These are phyloP conservation scores for Trinectes maculatus DNA, from an alignment of 2,113 vertebrate species.

Conservation along the genomic window DNA sequence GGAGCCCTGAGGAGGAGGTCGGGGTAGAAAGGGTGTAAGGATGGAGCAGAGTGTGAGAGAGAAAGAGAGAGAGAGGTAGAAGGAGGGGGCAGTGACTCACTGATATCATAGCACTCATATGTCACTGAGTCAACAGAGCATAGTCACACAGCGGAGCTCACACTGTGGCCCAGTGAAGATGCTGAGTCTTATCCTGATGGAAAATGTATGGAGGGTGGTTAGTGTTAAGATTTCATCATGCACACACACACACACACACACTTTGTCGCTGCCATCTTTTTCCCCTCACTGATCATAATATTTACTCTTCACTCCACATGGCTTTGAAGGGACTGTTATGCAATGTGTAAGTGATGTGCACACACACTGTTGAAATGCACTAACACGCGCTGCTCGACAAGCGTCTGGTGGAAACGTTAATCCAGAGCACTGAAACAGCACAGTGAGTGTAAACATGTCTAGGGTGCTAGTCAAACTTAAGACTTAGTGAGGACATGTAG, in stretches of 20 bases:
- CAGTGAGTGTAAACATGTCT: slow-evolving; percentile 33
- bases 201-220: slow-evolving; percentile 26
- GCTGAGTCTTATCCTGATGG: neutral
- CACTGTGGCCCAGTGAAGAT: slow-evolving; percentile 17
- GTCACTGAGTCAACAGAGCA: slow-evolving; percentile 58
- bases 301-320: slow-evolving; percentile 31
- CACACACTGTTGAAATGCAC: slow-evolving; percentile 18
- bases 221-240: neutral
- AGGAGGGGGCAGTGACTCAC: slow-evolving; percentile 50
- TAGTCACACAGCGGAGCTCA: slow-evolving; percentile 24
- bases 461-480: slow-evolving; percentile 8
- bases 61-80: neutral
- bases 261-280: neutral
- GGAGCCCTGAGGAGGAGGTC: slow-evolving; percentile 30
- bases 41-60: neutral
- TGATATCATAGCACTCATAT: slow-evolving; percentile 59
- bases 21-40: slow-evolving; percentile 24
- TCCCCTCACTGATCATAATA: slow-evolving; percentile 33
- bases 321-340: slow-evolving; percentile 15
- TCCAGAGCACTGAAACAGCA: slow-evolving; percentile 10
- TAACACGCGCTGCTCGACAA: neutral
- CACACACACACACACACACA: neutral
- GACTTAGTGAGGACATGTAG: neutral
- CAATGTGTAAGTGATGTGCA: neutral
- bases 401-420: slow-evolving; percentile 23